These are phyloP conservation scores for Drosophila micromelanica DNA, from an alignment of 1,140 invertebrate species.

Conservation along the genomic window DNA sequence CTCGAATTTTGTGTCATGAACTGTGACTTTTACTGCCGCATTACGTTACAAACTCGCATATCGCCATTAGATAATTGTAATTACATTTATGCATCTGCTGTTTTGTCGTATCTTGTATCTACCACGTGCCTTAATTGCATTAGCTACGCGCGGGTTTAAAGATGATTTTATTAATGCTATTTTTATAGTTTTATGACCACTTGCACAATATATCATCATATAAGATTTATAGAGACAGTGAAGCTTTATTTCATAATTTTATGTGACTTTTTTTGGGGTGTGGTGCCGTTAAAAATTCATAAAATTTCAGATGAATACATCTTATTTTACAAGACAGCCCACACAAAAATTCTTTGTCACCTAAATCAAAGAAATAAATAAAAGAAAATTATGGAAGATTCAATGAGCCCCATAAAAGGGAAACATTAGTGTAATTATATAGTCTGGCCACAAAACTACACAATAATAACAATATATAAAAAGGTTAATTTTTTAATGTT, in stretches of 20 bases:
- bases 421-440: background rate
- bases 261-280: conserved; percentile 3
- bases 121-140: conserved; percentile 46
- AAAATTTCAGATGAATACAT: conserved; percentile 3
- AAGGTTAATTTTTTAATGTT: conserved; percentile 36
- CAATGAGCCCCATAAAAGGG: background rate
- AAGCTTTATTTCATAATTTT: conserved; percentile 10
- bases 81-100: conserved; percentile 29
- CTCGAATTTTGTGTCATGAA: conserved; percentile 60
- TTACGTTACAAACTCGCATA: conserved; percentile 57
- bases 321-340: conserved; percentile 2
- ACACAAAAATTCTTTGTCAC: conserved; percentile 1
- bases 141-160: background rate
- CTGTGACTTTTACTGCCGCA: conserved; percentile 63
- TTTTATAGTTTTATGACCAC: conserved; percentile 33
- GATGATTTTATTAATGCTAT: conserved; percentile 37
- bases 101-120: background rate
- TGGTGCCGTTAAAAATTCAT: conserved; percentile 2
- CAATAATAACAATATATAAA: conserved; percentile 13
- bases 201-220: conserved; percentile 16
- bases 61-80: conserved; percentile 60
- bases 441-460: conserved; percentile 4
- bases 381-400: conserved; percentile 5
- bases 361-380: background rate
- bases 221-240: background rate